phyloP scores from a whole-genome alignment of 2,888 invertebrate species.

The Ferdinandea cuprea region DNA sequence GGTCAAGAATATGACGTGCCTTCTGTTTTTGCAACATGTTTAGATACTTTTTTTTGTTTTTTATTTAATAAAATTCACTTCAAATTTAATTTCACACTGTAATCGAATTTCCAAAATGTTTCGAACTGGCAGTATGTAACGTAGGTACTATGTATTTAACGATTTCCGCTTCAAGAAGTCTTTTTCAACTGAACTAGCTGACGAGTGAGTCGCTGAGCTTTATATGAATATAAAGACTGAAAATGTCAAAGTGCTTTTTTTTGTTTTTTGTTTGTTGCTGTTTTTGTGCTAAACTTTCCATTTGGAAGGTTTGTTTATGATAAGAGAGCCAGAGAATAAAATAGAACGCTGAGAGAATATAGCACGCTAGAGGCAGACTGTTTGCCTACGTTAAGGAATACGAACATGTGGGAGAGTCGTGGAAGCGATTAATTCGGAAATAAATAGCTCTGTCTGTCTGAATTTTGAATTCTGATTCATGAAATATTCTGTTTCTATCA shows the following conservation, averaged over 20 bases:
- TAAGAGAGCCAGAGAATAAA: slow-evolving; percentile 50
- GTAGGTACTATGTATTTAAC: too few relatives aligned
- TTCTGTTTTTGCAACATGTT: slow-evolving; percentile 65
- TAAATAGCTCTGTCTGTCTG: not conserved
- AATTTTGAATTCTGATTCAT: too few relatives aligned
- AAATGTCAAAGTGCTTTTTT: slow-evolving; percentile 32
- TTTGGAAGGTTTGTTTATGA: slow-evolving; percentile 5
- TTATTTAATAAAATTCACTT: not conserved
- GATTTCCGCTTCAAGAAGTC: slow-evolving; percentile 29
- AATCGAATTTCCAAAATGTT: not conserved
- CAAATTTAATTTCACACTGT: not conserved
- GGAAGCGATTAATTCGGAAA: slow-evolving; percentile 13
- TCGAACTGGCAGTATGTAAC: too few relatives aligned
- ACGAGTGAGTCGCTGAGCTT: slow-evolving; percentile 60
- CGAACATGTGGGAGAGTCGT: slow-evolving; percentile 42
- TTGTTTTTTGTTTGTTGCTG: slow-evolving; percentile 22
- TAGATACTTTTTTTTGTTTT: not conserved
- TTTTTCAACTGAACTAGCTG: slow-evolving; percentile 58
- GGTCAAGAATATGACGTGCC: slow-evolving; percentile 78
- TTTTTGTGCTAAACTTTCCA: slow-evolving; percentile 43
- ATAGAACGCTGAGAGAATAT: not conserved
- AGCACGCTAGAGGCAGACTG: not conserved
- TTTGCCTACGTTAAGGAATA: slow-evolving; percentile 11
- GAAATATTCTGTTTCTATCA: not conserved
- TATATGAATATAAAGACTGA: slow-evolving; percentile 40